Evolutionary conservation across 1,140 invertebrate species (phyloP), one percentile per base, ranked within the genome.

Genomic region (Zaprionus vittiger): DNA sequence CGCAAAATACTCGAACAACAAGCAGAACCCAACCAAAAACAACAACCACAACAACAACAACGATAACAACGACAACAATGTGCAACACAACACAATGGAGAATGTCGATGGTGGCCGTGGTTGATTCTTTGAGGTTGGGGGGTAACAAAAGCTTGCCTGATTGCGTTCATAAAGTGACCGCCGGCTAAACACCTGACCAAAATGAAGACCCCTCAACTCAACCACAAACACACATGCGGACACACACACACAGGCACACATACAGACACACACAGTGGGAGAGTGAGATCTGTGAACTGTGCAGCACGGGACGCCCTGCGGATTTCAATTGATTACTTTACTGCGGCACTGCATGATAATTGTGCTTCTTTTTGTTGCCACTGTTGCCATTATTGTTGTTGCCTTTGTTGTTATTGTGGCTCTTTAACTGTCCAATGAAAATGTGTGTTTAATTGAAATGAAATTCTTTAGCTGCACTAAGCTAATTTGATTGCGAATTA

Each of bases 101-200:
- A 65, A 79, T 73, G 67, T 54, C 66, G 80, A 61, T 60, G 41
- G 5, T 41, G 6, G 37, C 49, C n/a, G 52, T 57, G 60, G 68
- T 47, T 22, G 41, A 17, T 17, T 47, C 41, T 7, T 9, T 17
- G 64, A 15, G 54, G 49, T 2, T 41, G 49, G 24, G 5, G 62
- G 62, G 57, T n/a, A 84, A 84, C 81, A 89, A 81, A 84, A 83
- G 68, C 65, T 63, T 63, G 83, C 68, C 68, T 81, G 82, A 85
- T 85, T 85, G 82, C 81, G 59, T 65, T 73, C 63, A 67, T 76
- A 68, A 76, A 72, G 67, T 49, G 59, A 73, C 84, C 68, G 56
- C 26, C 52, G 84, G 84, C 74, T 73, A 81, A 89, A 77, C 79
- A 90, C 72, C 76, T 90, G 85, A 81, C 71, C 74, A 73, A 72